These are phyloP conservation scores for Macheiramphus alcinus DNA, from an alignment of 2,113 vertebrate genomes.

Conservation along the genomic window DNA sequence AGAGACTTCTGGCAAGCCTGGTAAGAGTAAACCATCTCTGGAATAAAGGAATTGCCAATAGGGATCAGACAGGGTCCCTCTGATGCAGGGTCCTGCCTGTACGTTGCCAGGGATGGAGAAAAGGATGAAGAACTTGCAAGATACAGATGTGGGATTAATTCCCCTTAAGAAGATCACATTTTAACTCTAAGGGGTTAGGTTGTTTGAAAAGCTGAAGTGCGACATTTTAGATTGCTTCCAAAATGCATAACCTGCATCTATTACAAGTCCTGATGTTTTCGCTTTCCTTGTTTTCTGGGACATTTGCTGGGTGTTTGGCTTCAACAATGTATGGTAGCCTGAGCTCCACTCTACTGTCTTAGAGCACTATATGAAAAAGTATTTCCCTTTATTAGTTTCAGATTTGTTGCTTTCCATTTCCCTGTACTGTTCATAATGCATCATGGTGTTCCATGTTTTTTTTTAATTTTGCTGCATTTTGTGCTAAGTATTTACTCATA, in stretches of 20 bases:
- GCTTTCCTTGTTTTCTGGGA: background rate
- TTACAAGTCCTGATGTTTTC: background rate
- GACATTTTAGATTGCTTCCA: background rate
- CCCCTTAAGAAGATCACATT: background rate
- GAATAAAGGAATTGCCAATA: background rate
- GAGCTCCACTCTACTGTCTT: background rate
- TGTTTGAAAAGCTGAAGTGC: background rate
- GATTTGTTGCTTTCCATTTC: background rate
- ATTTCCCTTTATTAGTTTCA: background rate
- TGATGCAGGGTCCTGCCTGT: background rate
- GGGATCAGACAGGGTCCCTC: background rate
- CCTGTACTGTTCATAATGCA: background rate
- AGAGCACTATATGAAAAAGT: background rate
- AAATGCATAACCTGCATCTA: background rate
- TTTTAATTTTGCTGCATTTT: background rate
- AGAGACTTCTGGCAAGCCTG: background rate
- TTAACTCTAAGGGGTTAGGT: background rate
- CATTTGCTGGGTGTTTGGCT: background rate
- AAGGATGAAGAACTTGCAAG: background rate
- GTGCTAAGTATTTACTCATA: background rate
- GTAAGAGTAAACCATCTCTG: background rate
- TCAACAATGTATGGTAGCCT: accelerated
- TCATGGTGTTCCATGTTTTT: background rate
- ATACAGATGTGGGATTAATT: background rate
- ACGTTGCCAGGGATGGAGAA: background rate